Base-by-base conservation (phyloP, 2,113 vertebrate genomes). In the Alosa alosa region DNA sequence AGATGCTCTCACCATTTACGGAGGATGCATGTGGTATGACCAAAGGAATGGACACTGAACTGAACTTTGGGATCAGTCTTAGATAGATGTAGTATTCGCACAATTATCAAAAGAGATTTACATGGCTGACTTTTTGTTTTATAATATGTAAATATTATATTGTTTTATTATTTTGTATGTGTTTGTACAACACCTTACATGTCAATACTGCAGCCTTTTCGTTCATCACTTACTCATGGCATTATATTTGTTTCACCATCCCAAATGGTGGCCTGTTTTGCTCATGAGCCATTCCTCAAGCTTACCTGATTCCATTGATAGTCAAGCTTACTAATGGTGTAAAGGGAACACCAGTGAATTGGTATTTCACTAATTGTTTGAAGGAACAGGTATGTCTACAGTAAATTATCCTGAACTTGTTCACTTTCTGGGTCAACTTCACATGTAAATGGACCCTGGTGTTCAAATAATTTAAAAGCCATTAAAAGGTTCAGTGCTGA, bases 21-120 rank as follows among this genome's bases (percentile, higher is more conserved):
- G 72, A 18, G 72, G 72, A 78, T 78, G 72, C 72, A 78, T 78
- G 72, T 36, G 72, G 72, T 78, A 78, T 78, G 72, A 78, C 72
- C 72, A 78, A 78, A 78, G 13, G 4, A 36, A 39, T 31, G 72
- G 72, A 78, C 72, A 36, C 31, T 78, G 10, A 15, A 78, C 31
- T 41, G 10, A 15, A 78, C 31, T 41, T 17, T 39, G 36, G 72
- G 72, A 78, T 78, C 36, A 36, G 31, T 78, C 15, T 39, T 36
- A 11, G 36, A 11, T 78, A 13, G 11, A 78, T 78, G 72, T 78
- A 17, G 3, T 36, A 78, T 78, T 78, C 72, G 31, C 72, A 78
- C 72, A 78, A 78, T 78, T 78, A 78, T 39, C 31, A 39, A 60
- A 22, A 18, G 55, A 78, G 72, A 78, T 78, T 13, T 31, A 75